Base-by-base conservation (phyloP, 2,888 invertebrate genomes). In the Apomyelois bistriatella region DNA sequence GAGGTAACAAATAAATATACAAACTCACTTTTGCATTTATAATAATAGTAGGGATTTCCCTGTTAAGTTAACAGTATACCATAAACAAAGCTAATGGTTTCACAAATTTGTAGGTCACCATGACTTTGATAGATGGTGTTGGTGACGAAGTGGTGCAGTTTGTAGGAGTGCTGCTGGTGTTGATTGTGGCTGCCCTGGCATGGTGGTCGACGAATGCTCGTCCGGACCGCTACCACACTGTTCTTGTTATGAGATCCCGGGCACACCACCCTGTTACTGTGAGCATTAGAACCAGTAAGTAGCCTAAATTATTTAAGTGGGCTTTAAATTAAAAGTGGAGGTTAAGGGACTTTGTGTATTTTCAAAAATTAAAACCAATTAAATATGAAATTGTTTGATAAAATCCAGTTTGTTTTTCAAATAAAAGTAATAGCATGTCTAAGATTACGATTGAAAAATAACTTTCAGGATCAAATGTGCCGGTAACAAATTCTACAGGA, bases 91-190 rank as follows among this genome's bases (percentile, higher is more conserved):
- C 5, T 22, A 22, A 22, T 22, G 30, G 12, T 2, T 10, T 32
- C 7, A 28, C 7, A 5, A 9, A 53, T 61, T 58, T 48, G 37
- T 58, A 64, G 59, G 53, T 49, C 73, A 92, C 75, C 70, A 95
- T 95, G 95, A 88, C 94, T 65, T 84, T 96, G 70, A 95, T 96
- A 65, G 95, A 96, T 76, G 96, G 96, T 46, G 91, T 97, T 54
- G 96, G 96, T 17, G 95, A 96, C 83, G 96, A 96, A 90, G 96
- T 97, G 57, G 92, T 94, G 48, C 92, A 95, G 72, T 94, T 96
- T 71, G 90, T 93, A 49, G 85, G 92, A 17, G 82, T 94, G 55
- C 74, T 94, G 43, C 56, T 87, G 9, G 71, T 88, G 13, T 66
- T 94, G 13, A 76, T 91, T 63, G 92, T 93, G 55, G 91, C 93